These are phyloP conservation scores for Mormyrus hasselquistii DNA, from an alignment of 2,797 vertebrate genomes.

Conservation along the genomic window DNA sequence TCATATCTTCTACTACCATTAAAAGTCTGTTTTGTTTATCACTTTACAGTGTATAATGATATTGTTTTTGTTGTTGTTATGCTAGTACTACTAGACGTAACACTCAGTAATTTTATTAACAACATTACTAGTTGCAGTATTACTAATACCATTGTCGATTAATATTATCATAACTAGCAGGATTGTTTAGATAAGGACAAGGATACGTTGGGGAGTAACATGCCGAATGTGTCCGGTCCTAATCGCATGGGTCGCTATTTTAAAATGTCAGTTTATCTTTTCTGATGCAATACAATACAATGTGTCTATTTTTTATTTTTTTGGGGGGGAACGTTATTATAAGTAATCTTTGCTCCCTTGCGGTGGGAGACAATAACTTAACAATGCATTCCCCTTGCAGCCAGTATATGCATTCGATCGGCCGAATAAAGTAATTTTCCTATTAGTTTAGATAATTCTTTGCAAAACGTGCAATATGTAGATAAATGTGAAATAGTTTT, in stretches of 20 bases:
- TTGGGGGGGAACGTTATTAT: background rate
- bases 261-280: background rate
- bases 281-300: background rate
- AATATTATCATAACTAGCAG: background rate
- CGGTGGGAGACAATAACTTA: background rate
- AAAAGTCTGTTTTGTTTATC: background rate
- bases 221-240: background rate
- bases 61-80: background rate
- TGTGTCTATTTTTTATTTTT: background rate
- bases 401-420: background rate
- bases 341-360: background rate
- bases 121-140: background rate
- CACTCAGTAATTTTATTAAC: background rate
- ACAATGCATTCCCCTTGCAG: background rate
- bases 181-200: background rate
- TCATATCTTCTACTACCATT: background rate
- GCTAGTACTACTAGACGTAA: background rate
- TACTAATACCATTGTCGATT: background rate
- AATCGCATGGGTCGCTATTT: background rate
- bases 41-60: background rate
- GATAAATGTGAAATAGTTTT: background rate
- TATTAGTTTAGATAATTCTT: background rate
- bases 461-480: background rate
- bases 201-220: background rate
- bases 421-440: background rate